Evolutionary conservation across 2,888 invertebrate species (phyloP).

Genomic region (Monopis laevigella): DNA sequence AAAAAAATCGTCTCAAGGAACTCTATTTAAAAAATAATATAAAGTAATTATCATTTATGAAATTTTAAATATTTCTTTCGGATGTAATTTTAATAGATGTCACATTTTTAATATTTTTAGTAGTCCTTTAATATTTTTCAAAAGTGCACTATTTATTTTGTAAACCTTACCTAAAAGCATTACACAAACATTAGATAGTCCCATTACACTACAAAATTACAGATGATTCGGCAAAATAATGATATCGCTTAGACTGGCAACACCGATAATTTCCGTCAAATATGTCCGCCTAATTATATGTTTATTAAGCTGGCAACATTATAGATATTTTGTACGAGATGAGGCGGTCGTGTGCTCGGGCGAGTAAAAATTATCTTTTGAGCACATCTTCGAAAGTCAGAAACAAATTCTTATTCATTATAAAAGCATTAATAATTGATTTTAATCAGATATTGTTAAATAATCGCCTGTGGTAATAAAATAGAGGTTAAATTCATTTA

Average conservation of each 20-base stretch:
- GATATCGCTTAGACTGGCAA: slow-evolving; percentile 10
- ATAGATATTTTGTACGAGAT: slow-evolving; percentile 13
- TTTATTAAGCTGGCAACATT: slow-evolving; percentile 19
- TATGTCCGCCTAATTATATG: slow-evolving; percentile 13
- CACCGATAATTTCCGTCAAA: slow-evolving; percentile 19
- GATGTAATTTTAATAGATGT: too few relatives aligned
- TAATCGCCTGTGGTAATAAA: too few relatives aligned
- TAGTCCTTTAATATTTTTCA: too few relatives aligned
- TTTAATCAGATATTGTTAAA: too few relatives aligned
- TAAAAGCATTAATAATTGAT: not conserved
- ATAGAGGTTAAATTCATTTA: too few relatives aligned
- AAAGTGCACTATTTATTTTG: too few relatives aligned
- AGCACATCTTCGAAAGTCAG: slow-evolving; percentile 4
- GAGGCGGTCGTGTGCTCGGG: not conserved
- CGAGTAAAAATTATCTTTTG: not conserved
- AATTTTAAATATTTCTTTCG: too few relatives aligned
- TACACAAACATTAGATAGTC: not conserved
- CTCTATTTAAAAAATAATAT: too few relatives aligned
- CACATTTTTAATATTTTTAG: too few relatives aligned
- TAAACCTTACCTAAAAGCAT: not conserved
- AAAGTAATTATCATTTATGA: too few relatives aligned
- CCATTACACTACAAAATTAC: too few relatives aligned
- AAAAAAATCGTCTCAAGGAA: too few relatives aligned
- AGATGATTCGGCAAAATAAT: slow-evolving; percentile 20
- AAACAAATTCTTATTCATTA: not conserved